Percentiles rank a stretch among this genome's conserved stretches.
These are phyloP conservation scores for Heterocephalus glaber DNA, from an alignment of 2,113 vertebrate genomes.

Conservation along the genomic window DNA sequence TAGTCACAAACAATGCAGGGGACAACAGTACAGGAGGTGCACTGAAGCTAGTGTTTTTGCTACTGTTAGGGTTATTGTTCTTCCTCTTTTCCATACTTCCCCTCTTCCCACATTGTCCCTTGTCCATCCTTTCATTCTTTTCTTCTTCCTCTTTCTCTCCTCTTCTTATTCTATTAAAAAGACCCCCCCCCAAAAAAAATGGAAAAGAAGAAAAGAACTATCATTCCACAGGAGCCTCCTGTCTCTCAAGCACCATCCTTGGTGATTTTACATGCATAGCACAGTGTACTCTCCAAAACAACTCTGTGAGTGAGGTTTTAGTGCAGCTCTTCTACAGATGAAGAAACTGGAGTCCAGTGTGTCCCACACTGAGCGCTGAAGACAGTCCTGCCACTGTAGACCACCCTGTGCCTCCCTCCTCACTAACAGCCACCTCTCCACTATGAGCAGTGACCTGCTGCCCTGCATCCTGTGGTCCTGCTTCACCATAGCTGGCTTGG, in stretches of 20 bases:
- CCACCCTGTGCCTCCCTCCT: not conserved
- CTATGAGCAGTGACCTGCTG: conserved; percentile 79
- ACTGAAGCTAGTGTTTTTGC: not conserved
- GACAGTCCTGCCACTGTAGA: not conserved
- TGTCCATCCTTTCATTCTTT: not conserved
- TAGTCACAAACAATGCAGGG: not conserved
- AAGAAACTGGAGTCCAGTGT: not conserved
- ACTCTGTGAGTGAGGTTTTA: not conserved
- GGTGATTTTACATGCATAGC: not conserved
- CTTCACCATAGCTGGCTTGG: conserved; percentile 77
- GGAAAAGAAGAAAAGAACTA: not conserved
- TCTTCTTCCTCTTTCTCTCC: not conserved
- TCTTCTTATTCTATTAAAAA: not conserved
- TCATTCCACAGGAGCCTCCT: not conserved
- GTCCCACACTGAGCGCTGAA: not conserved
- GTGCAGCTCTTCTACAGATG: not conserved
- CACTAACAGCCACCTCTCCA: conserved; percentile 78
- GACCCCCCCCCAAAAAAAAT: not conserved
- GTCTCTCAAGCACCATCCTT: not conserved
- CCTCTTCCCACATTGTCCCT: not conserved
- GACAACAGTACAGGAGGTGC: rapidly evolving
- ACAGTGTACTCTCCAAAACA: not conserved
- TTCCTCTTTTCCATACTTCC: not conserved
- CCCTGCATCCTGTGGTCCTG: conserved; percentile 76
- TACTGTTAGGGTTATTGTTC: not conserved